Base-by-base conservation (phyloP, 2,797 vertebrate genomes). In the Epinephelus coioides region DNA sequence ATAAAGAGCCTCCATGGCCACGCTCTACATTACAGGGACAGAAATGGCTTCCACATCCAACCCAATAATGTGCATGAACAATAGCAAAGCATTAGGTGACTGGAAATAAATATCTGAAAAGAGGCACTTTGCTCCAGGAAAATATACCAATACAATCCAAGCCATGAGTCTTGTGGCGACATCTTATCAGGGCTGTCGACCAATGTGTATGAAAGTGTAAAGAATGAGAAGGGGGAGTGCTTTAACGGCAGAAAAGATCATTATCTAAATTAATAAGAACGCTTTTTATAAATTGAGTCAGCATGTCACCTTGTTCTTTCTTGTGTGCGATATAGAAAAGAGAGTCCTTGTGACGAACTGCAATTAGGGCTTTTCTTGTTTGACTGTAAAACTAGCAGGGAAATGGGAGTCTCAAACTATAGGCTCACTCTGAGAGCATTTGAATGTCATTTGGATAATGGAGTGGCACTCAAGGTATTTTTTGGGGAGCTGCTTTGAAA, bases 91-190 rank as follows among this genome's bases (percentile, higher is more conserved):
- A 93, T 91, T 89, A 88, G 82, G 77, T 77, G 82, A 82, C 77
- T 83, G 71, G 81, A 76, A 91, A 93, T 89, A 93, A 91, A 92
- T 90, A 89, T 92, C 61, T 87, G 75, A 91, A 94, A 93, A 87
- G 84, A 90, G 86, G 83, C 86, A 79, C 86, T 89, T 92, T 87
- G 66, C 81, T 82, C 34, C 21, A 12, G 50, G 71, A 86, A 87
- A 88, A 86, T 83, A 82, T 43, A 82, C 59, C 60, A 73, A 80
- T 57, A 76, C 69, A 76, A 75, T 80, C 75, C 53, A 63, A 70
- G 63, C 72, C 59, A 62, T 25, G 74, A 84, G 21, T 69, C 60
- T 21, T 43, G 65, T 25, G 82, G 63, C 73, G 76, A 84, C 77
- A 63, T 81, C 62, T 79, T 69, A 86, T 86, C 67, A 68, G 60